phyloP scores from a whole-genome alignment of 2,113 vertebrate genomes.

The Platichthys flesus region DNA sequence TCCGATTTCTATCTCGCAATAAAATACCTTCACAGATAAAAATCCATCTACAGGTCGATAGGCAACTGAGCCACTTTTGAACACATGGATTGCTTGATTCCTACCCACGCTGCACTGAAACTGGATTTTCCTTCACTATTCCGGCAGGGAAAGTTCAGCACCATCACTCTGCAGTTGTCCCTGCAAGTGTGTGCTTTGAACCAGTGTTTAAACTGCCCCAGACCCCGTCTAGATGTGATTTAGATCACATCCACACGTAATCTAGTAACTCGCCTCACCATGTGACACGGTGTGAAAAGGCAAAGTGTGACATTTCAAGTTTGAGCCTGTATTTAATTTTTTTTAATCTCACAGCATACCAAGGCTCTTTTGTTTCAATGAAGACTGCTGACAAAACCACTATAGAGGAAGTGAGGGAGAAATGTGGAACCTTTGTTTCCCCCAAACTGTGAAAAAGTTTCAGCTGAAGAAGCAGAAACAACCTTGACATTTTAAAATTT shows the following conservation, averaged over 20 bases:
- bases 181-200: not conserved
- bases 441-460: constrained; percentile 17
- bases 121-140: not conserved
- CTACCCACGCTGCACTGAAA: not conserved
- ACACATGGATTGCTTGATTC: not conserved
- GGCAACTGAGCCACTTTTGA: not conserved
- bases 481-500: constrained; percentile 49
- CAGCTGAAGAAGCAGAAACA: constrained; percentile 28
- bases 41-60: constrained; percentile 4
- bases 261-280: not conserved
- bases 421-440: not conserved
- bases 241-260: not conserved
- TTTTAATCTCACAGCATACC: not conserved
- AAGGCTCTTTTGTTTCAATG: constrained; percentile 25
- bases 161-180: not conserved
- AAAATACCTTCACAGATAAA: not conserved
- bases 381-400: constrained; percentile 35
- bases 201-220: not conserved
- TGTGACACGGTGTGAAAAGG: constrained; percentile 14
- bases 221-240: not conserved
- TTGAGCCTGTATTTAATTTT: not conserved
- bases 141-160: not conserved
- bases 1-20: not conserved
- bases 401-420: constrained; percentile 23
- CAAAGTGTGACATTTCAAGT: constrained; percentile 20